phyloP scores from a whole-genome alignment of 2,888 invertebrate genomes.

The Crossocerus cetratus region DNA sequence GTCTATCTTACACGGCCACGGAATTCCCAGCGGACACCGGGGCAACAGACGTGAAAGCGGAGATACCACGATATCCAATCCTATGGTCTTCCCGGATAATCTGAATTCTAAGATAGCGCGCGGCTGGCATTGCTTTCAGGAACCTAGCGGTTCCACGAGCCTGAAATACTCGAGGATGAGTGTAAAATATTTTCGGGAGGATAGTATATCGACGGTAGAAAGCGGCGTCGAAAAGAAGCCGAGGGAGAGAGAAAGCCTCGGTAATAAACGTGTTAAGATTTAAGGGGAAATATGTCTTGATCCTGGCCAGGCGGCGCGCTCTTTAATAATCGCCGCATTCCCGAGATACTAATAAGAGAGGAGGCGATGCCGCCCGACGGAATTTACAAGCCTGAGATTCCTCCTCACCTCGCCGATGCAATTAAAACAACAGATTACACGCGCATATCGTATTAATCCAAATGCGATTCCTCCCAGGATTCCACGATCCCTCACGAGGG shows the following conservation, averaged over 20 bases:
- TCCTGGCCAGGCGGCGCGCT: constrained; percentile 43
- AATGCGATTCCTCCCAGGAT: background rate
- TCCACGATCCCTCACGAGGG: no score
- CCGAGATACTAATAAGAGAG: constrained; percentile 26
- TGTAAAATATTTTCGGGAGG: constrained; percentile 1
- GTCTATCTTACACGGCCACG: constrained; percentile 15
- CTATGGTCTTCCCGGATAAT: background rate
- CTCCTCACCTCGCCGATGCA: background rate
- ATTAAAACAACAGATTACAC: background rate
- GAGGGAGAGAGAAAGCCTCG: constrained; percentile 23
- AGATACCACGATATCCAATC: background rate
- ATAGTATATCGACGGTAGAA: background rate
- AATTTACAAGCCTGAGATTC: constrained; percentile 24
- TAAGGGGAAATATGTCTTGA: constrained; percentile 48
- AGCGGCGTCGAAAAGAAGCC: background rate
- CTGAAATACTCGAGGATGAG: background rate
- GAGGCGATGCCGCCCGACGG: constrained; percentile 33
- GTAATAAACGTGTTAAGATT: constrained; percentile 57
- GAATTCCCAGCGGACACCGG: constrained; percentile 21
- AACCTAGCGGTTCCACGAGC: background rate
- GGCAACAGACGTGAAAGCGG: background rate
- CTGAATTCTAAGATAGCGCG: background rate
- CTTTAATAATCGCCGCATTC: constrained; percentile 45
- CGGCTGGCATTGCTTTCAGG: background rate
- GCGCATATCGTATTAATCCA: background rate